Percentiles rank a stretch among this genome's conserved stretches.
phyloP scores from a whole-genome alignment of 2,797 vertebrate species.

The Amblyopsis hoosieri region DNA sequence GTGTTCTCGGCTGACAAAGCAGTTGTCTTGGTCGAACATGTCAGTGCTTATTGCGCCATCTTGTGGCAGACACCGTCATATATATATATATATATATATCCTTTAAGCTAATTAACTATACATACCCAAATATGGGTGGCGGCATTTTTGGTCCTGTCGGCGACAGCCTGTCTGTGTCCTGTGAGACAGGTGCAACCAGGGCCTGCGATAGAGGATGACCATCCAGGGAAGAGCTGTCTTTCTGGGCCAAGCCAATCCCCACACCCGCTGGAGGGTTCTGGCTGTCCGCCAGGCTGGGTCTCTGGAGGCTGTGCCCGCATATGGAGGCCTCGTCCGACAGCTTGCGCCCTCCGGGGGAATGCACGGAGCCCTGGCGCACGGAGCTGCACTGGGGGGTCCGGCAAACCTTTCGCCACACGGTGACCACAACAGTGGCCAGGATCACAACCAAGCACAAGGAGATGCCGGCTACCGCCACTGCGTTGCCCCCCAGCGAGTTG shows the following conservation, averaged over 20 bases:
- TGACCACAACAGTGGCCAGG: conserved; percentile 86
- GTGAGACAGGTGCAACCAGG: conserved; percentile 52
- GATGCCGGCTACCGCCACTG: conserved; percentile 90
- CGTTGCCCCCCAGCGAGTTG: conserved; percentile 76
- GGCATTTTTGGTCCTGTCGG: conserved; percentile 87
- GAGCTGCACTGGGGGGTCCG: conserved; percentile 84
- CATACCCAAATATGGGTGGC: conserved; percentile 89
- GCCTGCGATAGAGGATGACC: conserved; percentile 71
- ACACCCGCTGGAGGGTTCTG: conserved; percentile 57
- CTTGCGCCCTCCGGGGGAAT: conserved; percentile 84
- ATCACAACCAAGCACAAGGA: conserved; percentile 91
- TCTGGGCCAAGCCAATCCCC: conserved; percentile 38
- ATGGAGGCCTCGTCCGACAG: conserved; percentile 93
- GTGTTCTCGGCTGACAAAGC: too few relatives aligned
- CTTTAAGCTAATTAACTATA: conserved; percentile 3
- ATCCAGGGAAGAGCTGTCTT: conserved; percentile 64
- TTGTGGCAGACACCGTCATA: too few relatives aligned
- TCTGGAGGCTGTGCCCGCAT: conserved; percentile 83
- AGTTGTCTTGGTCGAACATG: too few relatives aligned
- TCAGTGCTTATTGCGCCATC: too few relatives aligned
- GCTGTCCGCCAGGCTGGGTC: conserved; percentile 85
- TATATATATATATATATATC: background rate
- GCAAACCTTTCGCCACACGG: conserved; percentile 90
- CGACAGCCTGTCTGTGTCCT: conserved; percentile 83
- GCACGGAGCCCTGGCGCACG: conserved; percentile 76